Conservation (phyloP, 35 echinoderm and acorn worm species). For the Amphiura filiformis region DNA sequence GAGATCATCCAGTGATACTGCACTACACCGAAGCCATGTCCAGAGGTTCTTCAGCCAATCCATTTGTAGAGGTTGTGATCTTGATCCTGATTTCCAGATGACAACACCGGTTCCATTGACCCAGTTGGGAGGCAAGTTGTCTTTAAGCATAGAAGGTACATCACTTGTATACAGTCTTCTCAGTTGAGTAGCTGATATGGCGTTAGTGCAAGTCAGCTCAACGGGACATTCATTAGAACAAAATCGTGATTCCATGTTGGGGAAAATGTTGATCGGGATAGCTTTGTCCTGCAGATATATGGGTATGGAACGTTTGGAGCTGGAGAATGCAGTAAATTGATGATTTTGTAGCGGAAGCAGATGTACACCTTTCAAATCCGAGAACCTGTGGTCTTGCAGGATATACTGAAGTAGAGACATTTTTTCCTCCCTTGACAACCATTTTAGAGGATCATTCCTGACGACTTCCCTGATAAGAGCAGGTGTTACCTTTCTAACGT, state of each 20-base stretch:
- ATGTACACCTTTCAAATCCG: conserved; percentile 22
- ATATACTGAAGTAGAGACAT: conserved; percentile 47
- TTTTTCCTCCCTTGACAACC: conserved; percentile 39
- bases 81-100: background rate
- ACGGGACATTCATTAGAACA: background rate
- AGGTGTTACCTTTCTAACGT: conserved; percentile 23
- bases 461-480: conserved; percentile 16
- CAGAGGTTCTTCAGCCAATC: conserved; percentile 18
- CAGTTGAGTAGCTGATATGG: background rate
- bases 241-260: conserved; percentile 6
- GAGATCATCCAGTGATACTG: background rate
- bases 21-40: background rate
- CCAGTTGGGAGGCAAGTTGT: conserved; percentile 6
- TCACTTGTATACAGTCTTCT: background rate
- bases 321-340: conserved; percentile 25
- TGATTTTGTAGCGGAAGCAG: conserved; percentile 51
- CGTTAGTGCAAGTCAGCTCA: background rate
- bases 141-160: background rate
- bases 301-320: background rate
- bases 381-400: background rate
- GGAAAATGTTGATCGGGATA: background rate
- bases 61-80: background rate
- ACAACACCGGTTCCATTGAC: background rate
- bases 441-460: conserved; percentile 1
- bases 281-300: background rate